These are phyloP conservation scores for Osmerus mordax DNA, from an alignment of 2,113 vertebrate genomes.

Conservation along the genomic window DNA sequence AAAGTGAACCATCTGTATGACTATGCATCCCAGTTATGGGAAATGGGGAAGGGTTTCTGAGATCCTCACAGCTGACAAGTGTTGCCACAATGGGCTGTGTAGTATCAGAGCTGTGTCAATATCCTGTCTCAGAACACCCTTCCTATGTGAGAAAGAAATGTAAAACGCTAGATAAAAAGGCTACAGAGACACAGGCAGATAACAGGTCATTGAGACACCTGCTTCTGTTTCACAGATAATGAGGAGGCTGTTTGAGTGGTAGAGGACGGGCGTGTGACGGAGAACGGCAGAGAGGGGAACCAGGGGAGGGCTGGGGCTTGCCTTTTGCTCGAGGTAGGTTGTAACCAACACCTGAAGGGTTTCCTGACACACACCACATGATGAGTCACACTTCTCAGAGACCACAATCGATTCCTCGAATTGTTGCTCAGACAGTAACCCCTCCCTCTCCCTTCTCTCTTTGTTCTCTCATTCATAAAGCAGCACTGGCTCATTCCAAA, in stretches of 20 bases:
- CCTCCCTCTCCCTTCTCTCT: conserved; percentile 5
- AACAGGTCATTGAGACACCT: too few relatives aligned
- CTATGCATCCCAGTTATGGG: conserved; percentile 24
- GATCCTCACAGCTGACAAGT: conserved; percentile 5
- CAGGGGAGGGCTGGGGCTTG: conserved; percentile 11
- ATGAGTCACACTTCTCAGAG: conserved; percentile 72
- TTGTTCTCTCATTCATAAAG: not conserved
- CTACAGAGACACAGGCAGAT: not conserved
- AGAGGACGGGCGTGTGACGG: conserved; percentile 12
- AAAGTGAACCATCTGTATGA: not conserved
- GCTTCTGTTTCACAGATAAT: not conserved
- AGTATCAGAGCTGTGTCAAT: conserved; percentile 40
- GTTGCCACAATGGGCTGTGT: conserved; percentile 15
- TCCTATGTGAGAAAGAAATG: not conserved
- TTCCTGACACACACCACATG: conserved; percentile 57
- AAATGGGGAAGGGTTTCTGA: conserved; percentile 22
- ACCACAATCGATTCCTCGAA: conserved; percentile 64
- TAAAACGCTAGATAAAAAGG: not conserved
- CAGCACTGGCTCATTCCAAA: too few relatives aligned
- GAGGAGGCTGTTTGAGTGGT: not conserved
- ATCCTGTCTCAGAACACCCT: conserved; percentile 23
- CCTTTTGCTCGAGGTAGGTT: conserved; percentile 40
- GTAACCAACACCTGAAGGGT: conserved; percentile 59
- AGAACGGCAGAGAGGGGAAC: not conserved
- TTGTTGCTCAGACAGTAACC: conserved; percentile 51